Evolutionary conservation across 2,113 vertebrate genomes (phyloP).

Genomic region (Nycticryphes semicollaris): DNA sequence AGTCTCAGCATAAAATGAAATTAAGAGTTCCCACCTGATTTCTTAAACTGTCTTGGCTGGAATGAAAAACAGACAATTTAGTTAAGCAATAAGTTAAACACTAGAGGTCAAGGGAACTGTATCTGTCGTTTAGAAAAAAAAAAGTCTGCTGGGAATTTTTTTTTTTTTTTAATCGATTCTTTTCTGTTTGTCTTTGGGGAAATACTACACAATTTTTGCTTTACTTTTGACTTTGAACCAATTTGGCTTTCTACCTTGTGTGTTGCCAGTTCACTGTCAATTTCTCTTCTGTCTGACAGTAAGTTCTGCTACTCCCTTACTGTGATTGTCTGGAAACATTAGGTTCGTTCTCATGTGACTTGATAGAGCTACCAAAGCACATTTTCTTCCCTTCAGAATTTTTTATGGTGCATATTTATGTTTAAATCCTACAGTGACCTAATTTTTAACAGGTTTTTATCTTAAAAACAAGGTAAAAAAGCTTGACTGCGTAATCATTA

Average conservation of each 20-base stretch:
- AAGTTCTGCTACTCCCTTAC: neutral
- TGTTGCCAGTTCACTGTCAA: neutral
- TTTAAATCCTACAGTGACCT: neutral
- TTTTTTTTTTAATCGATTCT: neutral
- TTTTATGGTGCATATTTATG: neutral
- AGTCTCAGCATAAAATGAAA: neutral
- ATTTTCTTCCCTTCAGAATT: neutral
- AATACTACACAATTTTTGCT: neutral
- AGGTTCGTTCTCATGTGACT: neutral
- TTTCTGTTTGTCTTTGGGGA: neutral
- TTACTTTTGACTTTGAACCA: conserved; percentile 40
- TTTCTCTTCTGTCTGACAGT: conserved; percentile 30
- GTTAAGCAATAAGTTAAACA: neutral
- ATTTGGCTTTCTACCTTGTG: neutral
- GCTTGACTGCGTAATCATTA: neutral
- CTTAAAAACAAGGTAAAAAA: conserved; percentile 32
- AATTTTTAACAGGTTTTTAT: conserved; percentile 46
- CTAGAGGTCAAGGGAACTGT: neutral
- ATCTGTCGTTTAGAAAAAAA: neutral
- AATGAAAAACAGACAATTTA: neutral
- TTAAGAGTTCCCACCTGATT: neutral
- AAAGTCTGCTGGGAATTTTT: neutral
- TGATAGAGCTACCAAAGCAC: neutral
- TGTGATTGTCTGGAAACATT: neutral
- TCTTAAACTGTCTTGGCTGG: neutral